Percentiles rank a stretch among this genome's conserved stretches.
Conservation (phyloP, 1,140 invertebrate species). For the Pseudomyrmex pallidus region DNA sequence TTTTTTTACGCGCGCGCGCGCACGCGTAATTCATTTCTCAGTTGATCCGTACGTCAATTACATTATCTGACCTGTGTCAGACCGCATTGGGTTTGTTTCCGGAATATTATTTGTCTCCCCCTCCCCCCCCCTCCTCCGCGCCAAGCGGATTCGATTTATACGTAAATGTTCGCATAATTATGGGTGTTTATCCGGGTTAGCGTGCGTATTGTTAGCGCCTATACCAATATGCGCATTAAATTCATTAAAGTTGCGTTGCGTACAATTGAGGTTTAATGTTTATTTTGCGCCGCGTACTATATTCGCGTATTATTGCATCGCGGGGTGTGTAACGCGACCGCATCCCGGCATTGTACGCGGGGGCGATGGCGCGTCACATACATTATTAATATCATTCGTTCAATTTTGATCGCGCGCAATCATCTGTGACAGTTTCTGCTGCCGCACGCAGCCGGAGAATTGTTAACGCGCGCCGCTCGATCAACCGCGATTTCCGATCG, state of each 20-base stretch:
- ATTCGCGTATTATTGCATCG: constrained; percentile 46
- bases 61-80: constrained; percentile 41
- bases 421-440: constrained; percentile 8
- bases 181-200: constrained; percentile 45
- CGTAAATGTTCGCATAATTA: constrained; percentile 68
- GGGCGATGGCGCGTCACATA: constrained; percentile 6
- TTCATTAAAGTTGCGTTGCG: constrained; percentile 49
- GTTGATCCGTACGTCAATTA: constrained; percentile 29
- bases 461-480: constrained; percentile 10
- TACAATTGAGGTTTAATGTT: constrained; percentile 59
- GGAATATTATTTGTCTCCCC: constrained; percentile 1
- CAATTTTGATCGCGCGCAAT: constrained; percentile 41
- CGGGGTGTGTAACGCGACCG: constrained; percentile 13
- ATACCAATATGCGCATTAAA: constrained; percentile 66
- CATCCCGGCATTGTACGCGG: background rate
- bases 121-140: too few species aligned
- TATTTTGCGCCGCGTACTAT: constrained; percentile 58
- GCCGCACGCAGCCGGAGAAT: background rate
- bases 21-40: constrained; percentile 13
- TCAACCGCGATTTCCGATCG: background rate
- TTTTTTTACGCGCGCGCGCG: too few species aligned
- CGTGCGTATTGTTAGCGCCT: constrained; percentile 37
- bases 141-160: constrained; percentile 33
- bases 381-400: constrained; percentile 57
- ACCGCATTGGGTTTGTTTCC: background rate